phyloP scores from a whole-genome alignment of 1,140 invertebrate genomes.

The Aphelinus certus region DNA sequence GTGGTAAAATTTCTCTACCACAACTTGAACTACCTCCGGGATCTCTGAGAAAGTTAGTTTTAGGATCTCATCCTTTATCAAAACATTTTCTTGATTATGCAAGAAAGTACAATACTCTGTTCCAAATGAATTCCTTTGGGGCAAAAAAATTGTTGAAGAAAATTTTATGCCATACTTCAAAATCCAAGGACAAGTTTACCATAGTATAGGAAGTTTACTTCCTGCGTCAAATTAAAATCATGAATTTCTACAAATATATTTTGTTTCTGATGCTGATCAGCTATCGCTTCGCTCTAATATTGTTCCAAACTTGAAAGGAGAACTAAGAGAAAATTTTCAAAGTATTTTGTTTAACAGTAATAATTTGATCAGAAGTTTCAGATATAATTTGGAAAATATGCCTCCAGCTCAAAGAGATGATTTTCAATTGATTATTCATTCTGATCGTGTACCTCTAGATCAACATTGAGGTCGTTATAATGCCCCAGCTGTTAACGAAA shows the following conservation, averaged over 20 bases:
- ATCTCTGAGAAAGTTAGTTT: too few species aligned
- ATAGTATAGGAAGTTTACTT: neutral
- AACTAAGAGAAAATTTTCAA: slow-evolving; percentile 53
- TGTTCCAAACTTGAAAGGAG: slow-evolving; percentile 45
- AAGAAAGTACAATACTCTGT: too few species aligned
- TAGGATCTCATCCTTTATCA: too few species aligned
- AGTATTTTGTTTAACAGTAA: slow-evolving; percentile 54
- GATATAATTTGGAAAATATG: slow-evolving; percentile 55
- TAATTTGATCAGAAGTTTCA: slow-evolving; percentile 57
- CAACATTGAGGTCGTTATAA: slow-evolving; percentile 51
- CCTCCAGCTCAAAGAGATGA: slow-evolving; percentile 46
- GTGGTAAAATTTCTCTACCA: too few species aligned
- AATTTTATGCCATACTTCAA: too few species aligned
- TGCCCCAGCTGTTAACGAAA: slow-evolving; percentile 48
- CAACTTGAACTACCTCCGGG: too few species aligned
- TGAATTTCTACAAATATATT: slow-evolving; percentile 41
- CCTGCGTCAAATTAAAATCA: neutral
- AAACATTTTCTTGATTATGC: too few species aligned
- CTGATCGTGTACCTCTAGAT: slow-evolving; percentile 55
- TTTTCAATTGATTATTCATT: slow-evolving; percentile 55
- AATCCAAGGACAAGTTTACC: neutral
- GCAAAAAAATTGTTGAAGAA: too few species aligned
- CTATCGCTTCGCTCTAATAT: neutral
- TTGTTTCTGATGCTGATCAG: neutral
- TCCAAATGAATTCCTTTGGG: too few species aligned